Evolutionary conservation across 2,797 vertebrate species (phyloP), one percentile per base, ranked within the genome.

Genomic region (Alosa sapidissima): DNA sequence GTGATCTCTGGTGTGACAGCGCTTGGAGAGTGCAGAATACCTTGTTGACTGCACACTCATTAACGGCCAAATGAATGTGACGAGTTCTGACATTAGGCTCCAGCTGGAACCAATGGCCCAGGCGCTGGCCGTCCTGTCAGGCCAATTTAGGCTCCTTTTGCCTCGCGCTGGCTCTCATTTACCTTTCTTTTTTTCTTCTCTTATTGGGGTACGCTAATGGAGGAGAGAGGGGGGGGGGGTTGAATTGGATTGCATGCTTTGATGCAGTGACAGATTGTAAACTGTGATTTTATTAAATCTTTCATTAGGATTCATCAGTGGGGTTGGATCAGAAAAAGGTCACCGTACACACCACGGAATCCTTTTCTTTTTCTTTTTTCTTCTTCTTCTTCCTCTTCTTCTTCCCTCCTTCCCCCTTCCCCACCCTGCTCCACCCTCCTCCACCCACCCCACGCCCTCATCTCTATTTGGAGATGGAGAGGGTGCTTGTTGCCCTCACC

Each of bases 311-410:
- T 95, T 96, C 95, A 96, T 96, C 95, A 96, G 95, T 90, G 91
- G 95, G 95, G 95, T 95, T 96, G 94, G 95, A 96, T 95, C 95
- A 96, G 95, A 95, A 93, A 97, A 97, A 97, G 96, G 96, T 96
- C 96, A 97, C 93, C 89, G 94, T 96, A 95, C 94, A 96, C 54
- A 55, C 54, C 54, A 6, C 95, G 97, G 72, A 45, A 78, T 47
- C 41, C 68, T 1, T 45, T 75, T 41, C 36, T 41, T 72, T 1
- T 55, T 72, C 3, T 55, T 55, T 58, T 3, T 19, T 95, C 93
- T 93, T 91, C 94, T 95, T 90, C 86, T 86, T 87, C 78, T 81
- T 86, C 85, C 82, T 48, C 19, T 24, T 19, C 14, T 49, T 4
- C 45, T 54, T 45, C 88, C 55, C 87, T 45, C 83, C 81, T 89